phyloP scores from a whole-genome alignment of 2,113 vertebrate genomes.

The Mionectes macconnelli region DNA sequence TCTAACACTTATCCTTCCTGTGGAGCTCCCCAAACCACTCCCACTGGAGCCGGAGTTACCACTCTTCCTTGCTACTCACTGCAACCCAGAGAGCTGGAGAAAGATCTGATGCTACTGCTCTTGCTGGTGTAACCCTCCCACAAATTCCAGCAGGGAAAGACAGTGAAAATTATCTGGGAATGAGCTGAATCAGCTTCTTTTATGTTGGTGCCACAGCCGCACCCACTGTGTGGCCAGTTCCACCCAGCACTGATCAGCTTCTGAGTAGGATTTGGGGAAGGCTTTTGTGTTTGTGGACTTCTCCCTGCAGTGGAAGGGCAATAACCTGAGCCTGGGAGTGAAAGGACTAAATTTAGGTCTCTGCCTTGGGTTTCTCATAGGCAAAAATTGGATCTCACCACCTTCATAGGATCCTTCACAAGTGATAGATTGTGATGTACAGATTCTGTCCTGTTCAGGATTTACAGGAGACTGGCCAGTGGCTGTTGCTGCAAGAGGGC shows the following conservation, averaged over 20 bases:
- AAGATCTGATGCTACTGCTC: slow-evolving; percentile 30
- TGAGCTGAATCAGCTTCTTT: slow-evolving; percentile 63
- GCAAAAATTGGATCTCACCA: background rate
- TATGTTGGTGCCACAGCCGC: background rate
- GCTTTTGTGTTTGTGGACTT: background rate
- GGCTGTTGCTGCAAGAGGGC: background rate
- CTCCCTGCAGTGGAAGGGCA: fast-evolving
- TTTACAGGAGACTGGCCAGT: background rate
- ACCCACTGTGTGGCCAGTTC: slow-evolving; percentile 41
- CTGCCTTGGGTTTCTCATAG: background rate
- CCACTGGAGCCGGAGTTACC: background rate
- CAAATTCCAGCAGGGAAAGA: slow-evolving; percentile 48
- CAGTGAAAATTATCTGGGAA: slow-evolving; percentile 62
- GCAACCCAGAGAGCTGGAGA: background rate
- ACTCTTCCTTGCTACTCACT: background rate
- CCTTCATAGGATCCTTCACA: background rate
- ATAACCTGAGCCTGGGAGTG: background rate
- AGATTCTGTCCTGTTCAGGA: background rate
- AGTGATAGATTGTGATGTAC: background rate
- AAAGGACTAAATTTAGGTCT: background rate
- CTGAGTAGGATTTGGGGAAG: slow-evolving; percentile 9
- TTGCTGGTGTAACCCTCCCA: slow-evolving; percentile 32
- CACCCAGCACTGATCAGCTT: slow-evolving; percentile 21
- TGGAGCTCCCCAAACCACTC: slow-evolving; percentile 23
- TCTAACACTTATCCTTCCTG: background rate